A percentile compares a stretch with the other conserved stretches of the same genome.
Evolutionary conservation across 2,888 invertebrate species (phyloP).

Genomic region (Anaspis maculata): DNA sequence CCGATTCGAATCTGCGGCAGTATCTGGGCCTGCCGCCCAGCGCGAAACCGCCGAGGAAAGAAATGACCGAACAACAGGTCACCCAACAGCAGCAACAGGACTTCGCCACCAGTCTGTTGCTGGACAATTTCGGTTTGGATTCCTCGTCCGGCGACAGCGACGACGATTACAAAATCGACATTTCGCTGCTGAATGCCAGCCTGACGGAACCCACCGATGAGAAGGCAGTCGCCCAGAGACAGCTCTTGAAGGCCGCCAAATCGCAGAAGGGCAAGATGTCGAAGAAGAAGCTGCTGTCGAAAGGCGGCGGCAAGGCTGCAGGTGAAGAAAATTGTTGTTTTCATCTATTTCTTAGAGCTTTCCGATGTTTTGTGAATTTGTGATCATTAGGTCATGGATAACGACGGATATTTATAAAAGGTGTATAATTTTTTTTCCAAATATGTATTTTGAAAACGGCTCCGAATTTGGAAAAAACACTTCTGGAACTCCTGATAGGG

Average conservation of each 20-base stretch:
- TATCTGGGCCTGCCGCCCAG: constrained; percentile 38
- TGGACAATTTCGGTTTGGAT: constrained; percentile 36
- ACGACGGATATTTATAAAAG: too few relatives aligned
- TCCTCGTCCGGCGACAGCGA: constrained; percentile 34
- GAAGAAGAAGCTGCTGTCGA: constrained; percentile 34
- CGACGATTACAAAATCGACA: constrained; percentile 35
- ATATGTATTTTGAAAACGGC: too few relatives aligned
- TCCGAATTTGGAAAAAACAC: too few relatives aligned
- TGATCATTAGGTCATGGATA: too few relatives aligned
- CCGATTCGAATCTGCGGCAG: constrained; percentile 40
- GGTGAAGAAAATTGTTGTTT: too few relatives aligned
- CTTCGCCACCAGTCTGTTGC: constrained; percentile 23
- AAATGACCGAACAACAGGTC: constrained; percentile 16
- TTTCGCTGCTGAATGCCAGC: constrained; percentile 25
- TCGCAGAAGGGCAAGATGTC: constrained; percentile 33
- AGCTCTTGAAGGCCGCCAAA: constrained; percentile 38
- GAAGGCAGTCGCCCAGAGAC: constrained; percentile 40
- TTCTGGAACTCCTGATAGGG: too few relatives aligned
- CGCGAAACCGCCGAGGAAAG: constrained; percentile 28
- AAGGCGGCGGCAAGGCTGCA: constrained; percentile 25
- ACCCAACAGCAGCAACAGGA: constrained; percentile 21
- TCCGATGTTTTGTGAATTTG: too few relatives aligned
- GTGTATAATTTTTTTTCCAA: too few relatives aligned
- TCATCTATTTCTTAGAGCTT: too few relatives aligned
- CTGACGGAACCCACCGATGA: constrained; percentile 32